Base-by-base conservation (phyloP, 2,113 vertebrate species). In the Morphnarchus princeps region DNA sequence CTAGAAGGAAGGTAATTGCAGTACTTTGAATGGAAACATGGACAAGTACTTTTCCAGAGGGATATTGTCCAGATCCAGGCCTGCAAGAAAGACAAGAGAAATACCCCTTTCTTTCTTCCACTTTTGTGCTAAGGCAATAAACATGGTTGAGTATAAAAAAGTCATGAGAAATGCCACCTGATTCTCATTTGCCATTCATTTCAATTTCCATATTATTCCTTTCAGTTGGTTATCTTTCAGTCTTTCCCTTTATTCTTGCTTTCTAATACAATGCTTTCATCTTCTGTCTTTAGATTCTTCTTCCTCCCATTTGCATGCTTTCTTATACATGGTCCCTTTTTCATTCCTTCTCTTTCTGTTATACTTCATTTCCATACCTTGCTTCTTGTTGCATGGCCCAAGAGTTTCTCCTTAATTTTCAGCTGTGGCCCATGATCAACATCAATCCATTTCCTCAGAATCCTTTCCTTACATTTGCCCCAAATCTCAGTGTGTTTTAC, bases 131-230 rank as follows among this genome's bases (percentile, higher is more conserved):
- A 63, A 43, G 10, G 34, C 9, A 59, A 66, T 19, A 59, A 66
- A 16, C 3, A 38, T 2, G 55, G 55, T 29, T 32, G 71, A 59
- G 10, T 61, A 63, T 14, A 69, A 52, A 66, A 63, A 36, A 1
- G 0, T 11, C 6, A 21, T 32, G 4, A 7, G 16, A 73, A 84
- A 45, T 49, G 6, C 2, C 38, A 54, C 25, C 15, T 62, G 13
- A 47, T 73, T 63, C 11, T 79, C 11, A 26, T 55, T 34, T 76
- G 21, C 11, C 5, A 29, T 67, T 67, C 77, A 7, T 83, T 70
- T 34, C 6, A 9, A 32, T 67, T 72, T 74, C 16, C 20, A 8
- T 70, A 50, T 62, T 52, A 52, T 28, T 81, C 6, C 12, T 71
- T 88, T 91, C 24, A 13, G 16, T 80, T 45, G 52, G 6, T 11